These are phyloP conservation scores for Falcunculus frontatus DNA, from an alignment of 2,113 vertebrate species.

Conservation along the genomic window DNA sequence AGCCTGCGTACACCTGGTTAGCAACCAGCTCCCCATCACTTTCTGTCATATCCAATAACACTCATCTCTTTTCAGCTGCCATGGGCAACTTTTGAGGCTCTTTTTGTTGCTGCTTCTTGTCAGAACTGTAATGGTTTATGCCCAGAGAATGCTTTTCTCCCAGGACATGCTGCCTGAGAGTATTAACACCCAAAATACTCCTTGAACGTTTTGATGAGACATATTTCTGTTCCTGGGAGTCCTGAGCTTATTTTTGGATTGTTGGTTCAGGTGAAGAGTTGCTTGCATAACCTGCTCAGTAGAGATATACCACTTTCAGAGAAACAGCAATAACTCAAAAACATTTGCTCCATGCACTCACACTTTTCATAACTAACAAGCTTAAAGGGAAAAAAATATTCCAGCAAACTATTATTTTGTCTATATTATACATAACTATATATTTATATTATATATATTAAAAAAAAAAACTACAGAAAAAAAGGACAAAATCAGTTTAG, in stretches of 20 bases:
- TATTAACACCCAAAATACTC: background rate
- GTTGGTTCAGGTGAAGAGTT: background rate
- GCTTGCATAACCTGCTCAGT: background rate
- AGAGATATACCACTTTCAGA: background rate
- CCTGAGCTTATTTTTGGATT: background rate
- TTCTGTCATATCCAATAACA: background rate
- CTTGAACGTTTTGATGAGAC: background rate
- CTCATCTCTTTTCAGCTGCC: background rate
- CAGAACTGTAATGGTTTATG: background rate
- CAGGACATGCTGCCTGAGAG: background rate
- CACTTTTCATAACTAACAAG: background rate
- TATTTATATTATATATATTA: too few relatives aligned
- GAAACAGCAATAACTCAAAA: background rate
- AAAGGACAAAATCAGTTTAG: background rate
- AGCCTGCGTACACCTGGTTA: background rate
- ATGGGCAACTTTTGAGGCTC: slow-evolving; percentile 1
- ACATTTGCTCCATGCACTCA: background rate
- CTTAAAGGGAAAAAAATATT: background rate
- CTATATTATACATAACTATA: too few relatives aligned
- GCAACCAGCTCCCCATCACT: background rate
- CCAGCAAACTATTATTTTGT: background rate
- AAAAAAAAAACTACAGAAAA: background rate
- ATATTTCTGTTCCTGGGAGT: background rate
- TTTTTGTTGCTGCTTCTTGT: background rate
- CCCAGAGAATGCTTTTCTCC: background rate